Percentiles rank a stretch among this genome's conserved stretches.
Conservation (phyloP, 2,797 vertebrate genomes). For the Rhinatrema bivittatum region DNA sequence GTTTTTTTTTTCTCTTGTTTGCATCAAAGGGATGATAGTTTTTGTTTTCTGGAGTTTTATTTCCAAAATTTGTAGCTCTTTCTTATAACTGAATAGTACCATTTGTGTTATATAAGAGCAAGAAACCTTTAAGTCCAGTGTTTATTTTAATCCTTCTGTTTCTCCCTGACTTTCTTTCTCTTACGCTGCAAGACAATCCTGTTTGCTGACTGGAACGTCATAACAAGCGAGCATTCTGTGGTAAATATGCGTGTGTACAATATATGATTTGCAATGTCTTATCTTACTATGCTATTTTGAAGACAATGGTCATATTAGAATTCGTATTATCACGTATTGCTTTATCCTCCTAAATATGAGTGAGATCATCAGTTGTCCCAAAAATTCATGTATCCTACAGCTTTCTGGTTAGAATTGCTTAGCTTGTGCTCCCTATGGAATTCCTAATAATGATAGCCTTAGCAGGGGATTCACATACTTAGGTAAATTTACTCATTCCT, state of each 20-base stretch:
- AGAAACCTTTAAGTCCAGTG: background rate
- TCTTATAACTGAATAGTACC: background rate
- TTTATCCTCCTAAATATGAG: too few species aligned
- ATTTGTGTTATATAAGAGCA: background rate
- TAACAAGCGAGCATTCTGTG: slow-evolving; percentile 15
- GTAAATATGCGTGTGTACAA: slow-evolving; percentile 1
- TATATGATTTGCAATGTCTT: background rate
- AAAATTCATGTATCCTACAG: too few species aligned
- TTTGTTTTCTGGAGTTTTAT: slow-evolving; percentile 1
- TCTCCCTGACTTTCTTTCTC: slow-evolving; percentile 15
- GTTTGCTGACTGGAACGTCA: slow-evolving; percentile 10
- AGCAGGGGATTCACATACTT: too few species aligned
- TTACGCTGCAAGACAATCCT: slow-evolving; percentile 9
- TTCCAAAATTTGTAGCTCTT: slow-evolving; percentile 8
- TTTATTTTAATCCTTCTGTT: slow-evolving; percentile 26
- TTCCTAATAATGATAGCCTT: too few species aligned
- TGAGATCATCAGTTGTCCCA: too few species aligned
- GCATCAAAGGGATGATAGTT: slow-evolving; percentile 2
- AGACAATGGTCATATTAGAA: too few species aligned
- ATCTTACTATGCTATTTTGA: background rate
- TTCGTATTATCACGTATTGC: too few species aligned
- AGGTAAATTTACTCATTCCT: too few species aligned
- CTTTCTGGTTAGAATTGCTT: too few species aligned
- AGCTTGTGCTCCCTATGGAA: too few species aligned
- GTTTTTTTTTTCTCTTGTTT: background rate